Evolutionary conservation across 2,888 invertebrate genomes (phyloP), one percentile per base, ranked within the genome.

Genomic region (Drosophila nigricruria): DNA sequence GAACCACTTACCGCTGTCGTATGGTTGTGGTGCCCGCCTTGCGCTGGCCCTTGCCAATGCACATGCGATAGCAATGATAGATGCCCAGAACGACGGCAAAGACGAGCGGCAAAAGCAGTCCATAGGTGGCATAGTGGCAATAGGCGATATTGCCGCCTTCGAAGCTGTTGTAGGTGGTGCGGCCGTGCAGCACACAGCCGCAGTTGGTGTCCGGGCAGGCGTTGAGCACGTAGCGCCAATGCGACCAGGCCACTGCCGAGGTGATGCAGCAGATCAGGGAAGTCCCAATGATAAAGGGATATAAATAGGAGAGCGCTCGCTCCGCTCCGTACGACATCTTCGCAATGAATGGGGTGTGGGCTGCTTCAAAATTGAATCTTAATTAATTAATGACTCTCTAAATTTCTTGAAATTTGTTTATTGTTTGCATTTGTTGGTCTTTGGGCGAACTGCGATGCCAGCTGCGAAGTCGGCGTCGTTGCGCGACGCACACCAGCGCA

Each of bases 51-150:
- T 93, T 94, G 80, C 94, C 94, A 68, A 95, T 95, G 81, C 95
- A 95, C 23, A 96, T 95, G 90, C 96, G 93, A 90, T 95, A 95
- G 86, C 95, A 95, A 91, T 96, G 96, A 84, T 95, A 96, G 66
- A 95, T 93, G 5, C 94, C 94, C 93, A 96, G 94, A n/a, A 95
- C 93, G 9, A 95, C 88, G 23, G 94, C 94, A 87, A 95, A 95
- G n/a, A 94, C 92, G 34, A 96, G 91, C 34, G 95, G 94, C 16
- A 96, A 93, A 12, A 96, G 79, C 2, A 95, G 94, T 3, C 95
- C 96, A 82, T 95, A 95, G 60, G 95, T 94, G n/a, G 95, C 94
- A 93, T 94, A 96, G 72, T 95, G 92, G 80, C 96, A 96, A 69
- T 94, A 94, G 0, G 94, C 94, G 70, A 94, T 94, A 76, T 94